Base-by-base conservation (phyloP, 2,797 vertebrate species). In the Sebastes vulpes region DNA sequence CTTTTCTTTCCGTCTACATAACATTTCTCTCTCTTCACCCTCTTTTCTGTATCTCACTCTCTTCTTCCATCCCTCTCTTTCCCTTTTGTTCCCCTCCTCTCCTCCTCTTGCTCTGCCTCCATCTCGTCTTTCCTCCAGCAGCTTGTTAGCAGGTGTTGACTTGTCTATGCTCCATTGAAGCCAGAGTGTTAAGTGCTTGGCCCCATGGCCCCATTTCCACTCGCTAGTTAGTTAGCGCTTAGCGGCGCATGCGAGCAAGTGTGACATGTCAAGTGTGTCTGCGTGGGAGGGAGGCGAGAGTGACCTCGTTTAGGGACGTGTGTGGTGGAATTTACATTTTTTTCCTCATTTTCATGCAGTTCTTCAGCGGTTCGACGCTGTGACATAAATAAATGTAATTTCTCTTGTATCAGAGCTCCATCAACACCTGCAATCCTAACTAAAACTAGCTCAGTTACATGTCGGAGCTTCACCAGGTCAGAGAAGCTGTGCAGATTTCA, bases 81-180 rank as follows among this genome's bases (percentile, higher is more conserved):
- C n/a, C 63, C 23, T 67, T 42, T 79, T 66, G 23, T 70, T 65
- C 68, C 61, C 58, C 31, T 23, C 28, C 35, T 52, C 42, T 70
- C 82, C 54, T n/a, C 46, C 46, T 29, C 25, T 48, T 4, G 35
- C 28, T 72, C 75, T 53, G 42, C 25, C 54, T 61, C 48, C 2
- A 46, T 68, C 65, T 85, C 79, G 61, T 74, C 79, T 70, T 77
- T 56, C 87, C 75, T 86, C 80, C 79, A 50, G 84, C 89, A 91
- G 93, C 92, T 93, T 89, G 91, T 95, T 95, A 92, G 85, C 92
- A 94, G 91, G 90, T 93, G 90, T 94, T 92, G 88, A 90, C 89
- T 94, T 92, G 92, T 90, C 87, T 82, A 75, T 89, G 91, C 88
- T 89, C 79, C 88, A 92, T 57, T 91, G 86, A 92, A 88, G 75